Percentiles rank a stretch among this genome's conserved stretches.
Evolutionary conservation across 2,888 invertebrate species (phyloP).

Genomic region (Athalia cordata): DNA sequence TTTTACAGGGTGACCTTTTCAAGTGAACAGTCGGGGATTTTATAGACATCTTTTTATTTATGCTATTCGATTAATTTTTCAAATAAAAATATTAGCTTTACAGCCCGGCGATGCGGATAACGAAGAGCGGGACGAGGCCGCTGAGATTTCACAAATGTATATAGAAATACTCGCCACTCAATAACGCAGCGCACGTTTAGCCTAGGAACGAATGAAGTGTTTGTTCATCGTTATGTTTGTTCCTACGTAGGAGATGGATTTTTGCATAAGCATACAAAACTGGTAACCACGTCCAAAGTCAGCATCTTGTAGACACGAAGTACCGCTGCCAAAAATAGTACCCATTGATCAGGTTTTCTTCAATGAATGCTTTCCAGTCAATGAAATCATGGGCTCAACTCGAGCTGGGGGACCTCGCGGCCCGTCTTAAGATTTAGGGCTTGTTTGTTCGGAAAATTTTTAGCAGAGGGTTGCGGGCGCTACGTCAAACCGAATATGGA

Average conservation of each 20-base stretch:
- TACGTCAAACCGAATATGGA: conserved; percentile 35
- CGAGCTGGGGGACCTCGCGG: neutral
- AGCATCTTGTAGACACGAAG: conserved; percentile 32
- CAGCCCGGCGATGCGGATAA: too few species aligned
- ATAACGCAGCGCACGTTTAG: conserved; percentile 7
- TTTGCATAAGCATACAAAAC: conserved; percentile 45
- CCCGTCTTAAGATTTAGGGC: neutral
- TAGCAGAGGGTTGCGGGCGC: too few species aligned
- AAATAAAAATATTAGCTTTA: too few species aligned
- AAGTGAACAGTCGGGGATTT: neutral
- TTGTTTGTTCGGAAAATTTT: neutral
- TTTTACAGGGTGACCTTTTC: neutral
- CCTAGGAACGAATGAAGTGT: conserved; percentile 27
- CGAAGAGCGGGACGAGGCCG: neutral
- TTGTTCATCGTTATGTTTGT: conserved; percentile 39
- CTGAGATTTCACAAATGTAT: too few species aligned
- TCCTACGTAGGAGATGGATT: conserved; percentile 34
- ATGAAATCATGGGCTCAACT: conserved; percentile 19
- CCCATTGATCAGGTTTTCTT: conserved; percentile 61
- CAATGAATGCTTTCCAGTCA: conserved; percentile 35
- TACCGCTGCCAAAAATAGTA: conserved; percentile 60
- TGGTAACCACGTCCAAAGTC: neutral
- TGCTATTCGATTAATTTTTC: too few species aligned
- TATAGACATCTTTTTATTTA: too few species aligned
- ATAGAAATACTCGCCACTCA: neutral